These are phyloP conservation scores for Hypocryptadius cinnamomeus DNA, from an alignment of 2,113 vertebrate species.

Conservation along the genomic window DNA sequence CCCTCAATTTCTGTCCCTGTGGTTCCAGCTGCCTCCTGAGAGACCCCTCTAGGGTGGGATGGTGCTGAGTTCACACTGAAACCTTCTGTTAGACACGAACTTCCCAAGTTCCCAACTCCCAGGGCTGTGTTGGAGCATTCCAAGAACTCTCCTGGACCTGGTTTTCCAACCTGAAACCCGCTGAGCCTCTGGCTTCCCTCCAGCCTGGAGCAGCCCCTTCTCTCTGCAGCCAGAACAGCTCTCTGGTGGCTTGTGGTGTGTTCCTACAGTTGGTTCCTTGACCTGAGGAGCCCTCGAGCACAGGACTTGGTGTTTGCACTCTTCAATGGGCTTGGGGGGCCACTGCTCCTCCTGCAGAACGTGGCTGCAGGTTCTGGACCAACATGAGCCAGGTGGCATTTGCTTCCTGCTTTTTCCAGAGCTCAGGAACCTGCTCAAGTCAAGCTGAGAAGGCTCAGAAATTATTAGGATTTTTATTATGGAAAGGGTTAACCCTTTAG, in stretches of 20 bases:
- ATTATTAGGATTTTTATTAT: neutral
- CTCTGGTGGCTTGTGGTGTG: neutral
- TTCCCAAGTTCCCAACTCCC: neutral
- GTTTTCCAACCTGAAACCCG: neutral
- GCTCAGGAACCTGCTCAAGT: neutral
- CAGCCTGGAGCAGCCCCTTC: neutral
- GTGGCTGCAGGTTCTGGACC: neutral
- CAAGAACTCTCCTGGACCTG: neutral
- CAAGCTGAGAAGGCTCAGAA: neutral
- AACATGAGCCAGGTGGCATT: neutral
- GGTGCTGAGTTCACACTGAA: neutral
- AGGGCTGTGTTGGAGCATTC: neutral
- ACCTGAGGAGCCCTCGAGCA: neutral
- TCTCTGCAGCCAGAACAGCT: neutral
- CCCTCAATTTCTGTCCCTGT: rapidly evolving
- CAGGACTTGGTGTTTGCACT: neutral
- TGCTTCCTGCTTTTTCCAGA: neutral
- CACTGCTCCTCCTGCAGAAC: neutral
- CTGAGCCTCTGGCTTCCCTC: neutral
- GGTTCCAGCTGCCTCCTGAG: neutral
- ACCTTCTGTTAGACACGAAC: neutral
- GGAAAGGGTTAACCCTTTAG: slow-evolving; percentile 3
- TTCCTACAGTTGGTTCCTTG: neutral
- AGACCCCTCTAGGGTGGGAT: neutral
- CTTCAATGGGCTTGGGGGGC: neutral